Evolutionary conservation across 2,113 vertebrate species (phyloP).

Genomic region (Propithecus coquereli): DNA sequence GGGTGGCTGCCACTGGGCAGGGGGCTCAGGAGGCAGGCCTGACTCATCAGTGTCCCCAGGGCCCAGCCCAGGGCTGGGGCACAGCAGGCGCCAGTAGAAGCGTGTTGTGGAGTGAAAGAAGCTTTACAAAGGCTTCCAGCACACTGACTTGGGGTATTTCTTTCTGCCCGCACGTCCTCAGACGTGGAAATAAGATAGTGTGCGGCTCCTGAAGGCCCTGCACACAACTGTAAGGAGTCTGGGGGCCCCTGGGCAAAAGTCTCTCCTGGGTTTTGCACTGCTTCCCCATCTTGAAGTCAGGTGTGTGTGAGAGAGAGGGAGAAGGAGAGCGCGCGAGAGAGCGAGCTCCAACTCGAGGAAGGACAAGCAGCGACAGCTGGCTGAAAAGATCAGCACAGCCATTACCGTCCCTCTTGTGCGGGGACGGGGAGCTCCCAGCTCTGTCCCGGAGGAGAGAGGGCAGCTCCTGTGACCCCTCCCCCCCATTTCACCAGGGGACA

Average conservation of each 20-base stretch:
- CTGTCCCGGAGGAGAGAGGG: neutral
- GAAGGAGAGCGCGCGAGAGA: neutral
- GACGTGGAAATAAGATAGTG: neutral
- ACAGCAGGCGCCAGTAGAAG: constrained; percentile 14
- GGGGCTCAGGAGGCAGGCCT: neutral
- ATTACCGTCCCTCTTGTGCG: neutral
- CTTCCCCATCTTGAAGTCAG: neutral
- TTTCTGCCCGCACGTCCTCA: constrained; percentile 10
- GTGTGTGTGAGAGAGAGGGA: neutral
- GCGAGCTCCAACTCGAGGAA: neutral
- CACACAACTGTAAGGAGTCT: neutral
- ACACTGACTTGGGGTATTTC: neutral
- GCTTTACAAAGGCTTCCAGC: constrained; percentile 25
- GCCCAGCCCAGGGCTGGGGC: neutral
- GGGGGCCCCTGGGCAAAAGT: neutral
- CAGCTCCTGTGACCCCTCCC: neutral
- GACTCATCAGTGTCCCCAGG: constrained; percentile 47
- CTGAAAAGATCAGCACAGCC: neutral
- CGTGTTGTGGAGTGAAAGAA: constrained; percentile 14
- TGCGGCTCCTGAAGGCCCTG: neutral
- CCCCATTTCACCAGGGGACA: neutral
- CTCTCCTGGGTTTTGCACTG: neutral
- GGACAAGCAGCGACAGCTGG: neutral
- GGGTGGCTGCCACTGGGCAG: neutral
- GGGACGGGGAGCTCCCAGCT: neutral